These are phyloP conservation scores for Pogona vitticeps DNA, from an alignment of 2,113 vertebrate genomes.

Conservation along the genomic window DNA sequence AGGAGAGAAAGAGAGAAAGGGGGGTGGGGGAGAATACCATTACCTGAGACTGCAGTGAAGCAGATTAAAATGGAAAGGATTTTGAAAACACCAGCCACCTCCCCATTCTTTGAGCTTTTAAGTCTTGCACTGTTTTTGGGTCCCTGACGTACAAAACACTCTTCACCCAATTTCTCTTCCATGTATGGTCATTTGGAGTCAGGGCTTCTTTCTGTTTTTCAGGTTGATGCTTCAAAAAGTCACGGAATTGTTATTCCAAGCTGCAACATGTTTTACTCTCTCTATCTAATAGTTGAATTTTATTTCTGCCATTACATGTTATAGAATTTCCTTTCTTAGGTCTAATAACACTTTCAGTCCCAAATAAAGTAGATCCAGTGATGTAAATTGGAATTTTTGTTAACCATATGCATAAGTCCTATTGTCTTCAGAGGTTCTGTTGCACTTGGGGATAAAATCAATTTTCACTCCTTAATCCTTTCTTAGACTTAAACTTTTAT, in stretches of 20 bases:
- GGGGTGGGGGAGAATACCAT: neutral
- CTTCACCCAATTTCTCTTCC: constrained; percentile 26
- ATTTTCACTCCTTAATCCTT: too few relatives aligned
- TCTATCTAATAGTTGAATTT: neutral
- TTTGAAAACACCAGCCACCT: constrained; percentile 19
- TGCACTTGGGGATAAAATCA: too few relatives aligned
- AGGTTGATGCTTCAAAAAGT: neutral
- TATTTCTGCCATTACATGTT: constrained; percentile 5
- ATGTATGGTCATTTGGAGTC: constrained; percentile 17
- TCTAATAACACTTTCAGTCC: neutral
- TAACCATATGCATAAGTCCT: too few relatives aligned
- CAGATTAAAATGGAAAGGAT: constrained; percentile 48
- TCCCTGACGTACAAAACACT: neutral
- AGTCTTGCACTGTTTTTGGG: constrained; percentile 1
- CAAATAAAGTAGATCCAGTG: too few relatives aligned
- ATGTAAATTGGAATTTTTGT: too few relatives aligned
- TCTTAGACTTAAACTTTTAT: too few relatives aligned
- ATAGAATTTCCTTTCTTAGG: neutral
- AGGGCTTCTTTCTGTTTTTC: neutral
- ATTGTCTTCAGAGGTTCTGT: too few relatives aligned
- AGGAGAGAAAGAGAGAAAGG: neutral
- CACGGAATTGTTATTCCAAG: neutral
- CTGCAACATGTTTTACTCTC: neutral
- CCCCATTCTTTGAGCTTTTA: constrained; percentile 9
- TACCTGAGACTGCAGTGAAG: constrained; percentile 10